A percentile compares a stretch with the other conserved stretches of the same genome.
Evolutionary conservation across 2,113 vertebrate species (phyloP).

Genomic region (Climacteris rufus): DNA sequence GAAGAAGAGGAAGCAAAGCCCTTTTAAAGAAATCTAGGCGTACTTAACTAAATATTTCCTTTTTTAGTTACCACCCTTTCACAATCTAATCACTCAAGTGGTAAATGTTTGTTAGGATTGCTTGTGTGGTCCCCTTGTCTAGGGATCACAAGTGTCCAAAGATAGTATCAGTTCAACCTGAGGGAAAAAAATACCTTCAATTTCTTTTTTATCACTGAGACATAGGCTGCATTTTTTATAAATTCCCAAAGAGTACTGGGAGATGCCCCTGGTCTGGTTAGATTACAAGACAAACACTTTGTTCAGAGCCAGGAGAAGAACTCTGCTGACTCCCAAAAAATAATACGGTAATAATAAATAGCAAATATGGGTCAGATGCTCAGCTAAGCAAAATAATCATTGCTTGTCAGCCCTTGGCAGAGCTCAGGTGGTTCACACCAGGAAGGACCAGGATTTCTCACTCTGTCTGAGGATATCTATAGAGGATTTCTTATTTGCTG

Average conservation of each 20-base stretch:
- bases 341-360: not conserved
- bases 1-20: not conserved
- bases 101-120: not conserved
- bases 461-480: not conserved
- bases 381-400: not conserved
- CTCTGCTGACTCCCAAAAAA: not conserved
- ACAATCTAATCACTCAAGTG: not conserved
- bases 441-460: not conserved
- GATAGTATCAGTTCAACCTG: not conserved
- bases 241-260: not conserved
- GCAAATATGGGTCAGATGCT: conserved; percentile 12
- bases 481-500: not conserved
- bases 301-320: not conserved
- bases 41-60: not conserved
- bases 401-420: not conserved
- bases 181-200: not conserved
- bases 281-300: conserved; percentile 12
- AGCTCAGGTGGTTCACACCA: not conserved
- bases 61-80: not conserved
- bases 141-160: not conserved
- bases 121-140: not conserved
- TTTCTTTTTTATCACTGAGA: not conserved
- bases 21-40: not conserved
- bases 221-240: not conserved
- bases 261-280: not conserved